These are phyloP conservation scores for Passer domesticus DNA, from an alignment of 2,113 vertebrate species.

Conservation along the genomic window DNA sequence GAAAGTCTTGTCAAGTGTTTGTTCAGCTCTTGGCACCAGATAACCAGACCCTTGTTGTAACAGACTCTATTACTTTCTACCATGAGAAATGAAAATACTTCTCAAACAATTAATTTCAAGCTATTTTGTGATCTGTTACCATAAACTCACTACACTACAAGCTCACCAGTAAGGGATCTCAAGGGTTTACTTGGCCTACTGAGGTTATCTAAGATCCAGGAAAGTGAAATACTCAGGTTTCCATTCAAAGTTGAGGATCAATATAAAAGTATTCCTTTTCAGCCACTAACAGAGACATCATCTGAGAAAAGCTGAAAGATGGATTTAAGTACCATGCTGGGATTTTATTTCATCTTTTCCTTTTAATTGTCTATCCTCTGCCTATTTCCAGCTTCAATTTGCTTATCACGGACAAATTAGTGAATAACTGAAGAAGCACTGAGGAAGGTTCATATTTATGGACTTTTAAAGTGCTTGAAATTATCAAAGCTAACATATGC, in stretches of 20 bases:
- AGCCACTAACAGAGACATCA: not conserved
- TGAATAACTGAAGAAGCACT: not conserved
- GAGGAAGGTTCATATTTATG: not conserved
- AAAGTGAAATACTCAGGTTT: not conserved
- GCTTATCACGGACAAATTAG: not conserved
- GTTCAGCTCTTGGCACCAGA: not conserved
- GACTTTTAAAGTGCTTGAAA: not conserved
- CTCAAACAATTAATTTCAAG: not conserved
- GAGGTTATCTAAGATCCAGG: not conserved
- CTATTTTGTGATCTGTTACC: not conserved
- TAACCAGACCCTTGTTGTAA: accelerated
- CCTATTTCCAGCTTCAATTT: not conserved
- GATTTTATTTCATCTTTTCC: not conserved
- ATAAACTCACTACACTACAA: not conserved
- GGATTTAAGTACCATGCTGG: not conserved
- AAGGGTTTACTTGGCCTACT: not conserved
- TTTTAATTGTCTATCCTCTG: not conserved
- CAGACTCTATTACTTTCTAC: not conserved
- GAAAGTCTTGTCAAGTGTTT: not conserved
- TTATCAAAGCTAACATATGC: not conserved
- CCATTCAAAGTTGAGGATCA: not conserved
- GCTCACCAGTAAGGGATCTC: not conserved
- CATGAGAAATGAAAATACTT: not conserved
- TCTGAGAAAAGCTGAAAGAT: not conserved
- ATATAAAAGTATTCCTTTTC: not conserved